Percentiles rank a stretch among this genome's conserved stretches.
Evolutionary conservation across 2,888 invertebrate genomes (phyloP).

Genomic region (Eupeodes latifasciatus): DNA sequence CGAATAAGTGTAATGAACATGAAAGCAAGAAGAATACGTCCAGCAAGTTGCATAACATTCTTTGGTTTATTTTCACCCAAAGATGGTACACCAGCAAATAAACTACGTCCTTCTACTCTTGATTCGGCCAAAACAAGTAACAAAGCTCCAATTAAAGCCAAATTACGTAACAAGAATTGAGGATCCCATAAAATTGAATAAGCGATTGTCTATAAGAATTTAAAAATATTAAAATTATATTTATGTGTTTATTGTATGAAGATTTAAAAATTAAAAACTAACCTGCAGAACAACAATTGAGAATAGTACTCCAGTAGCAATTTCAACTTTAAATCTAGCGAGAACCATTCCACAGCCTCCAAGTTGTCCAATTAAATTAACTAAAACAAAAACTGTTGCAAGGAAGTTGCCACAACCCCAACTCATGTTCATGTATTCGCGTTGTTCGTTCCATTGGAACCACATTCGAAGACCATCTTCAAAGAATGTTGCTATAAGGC

Average conservation of each 20-base stretch:
- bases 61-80: constrained; percentile 98
- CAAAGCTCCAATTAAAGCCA: constrained; percentile 98
- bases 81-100: constrained; percentile 97
- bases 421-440: constrained; percentile 98
- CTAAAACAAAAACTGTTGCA: constrained; percentile 96
- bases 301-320: constrained; percentile 96
- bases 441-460: constrained; percentile 98
- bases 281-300: constrained; percentile 98
- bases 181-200: constrained; percentile 99
- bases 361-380: constrained; percentile 97
- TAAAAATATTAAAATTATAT: background rate
- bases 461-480: constrained; percentile 99
- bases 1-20: constrained; percentile 99
- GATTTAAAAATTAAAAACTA: constrained; percentile 76
- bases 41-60: constrained; percentile 97
- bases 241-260: too few relatives aligned
- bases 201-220: constrained; percentile 91
- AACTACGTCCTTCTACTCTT: constrained; percentile 94
- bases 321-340: constrained; percentile 94
- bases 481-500: constrained; percentile 98
- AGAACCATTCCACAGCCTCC: constrained; percentile 99
- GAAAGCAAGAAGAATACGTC: constrained; percentile 97
- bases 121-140: constrained; percentile 98
- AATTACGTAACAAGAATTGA: constrained; percentile 97
- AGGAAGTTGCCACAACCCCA: constrained; percentile 98